Conservation (phyloP, 2,888 invertebrate species). For the Clostera curtula region DNA sequence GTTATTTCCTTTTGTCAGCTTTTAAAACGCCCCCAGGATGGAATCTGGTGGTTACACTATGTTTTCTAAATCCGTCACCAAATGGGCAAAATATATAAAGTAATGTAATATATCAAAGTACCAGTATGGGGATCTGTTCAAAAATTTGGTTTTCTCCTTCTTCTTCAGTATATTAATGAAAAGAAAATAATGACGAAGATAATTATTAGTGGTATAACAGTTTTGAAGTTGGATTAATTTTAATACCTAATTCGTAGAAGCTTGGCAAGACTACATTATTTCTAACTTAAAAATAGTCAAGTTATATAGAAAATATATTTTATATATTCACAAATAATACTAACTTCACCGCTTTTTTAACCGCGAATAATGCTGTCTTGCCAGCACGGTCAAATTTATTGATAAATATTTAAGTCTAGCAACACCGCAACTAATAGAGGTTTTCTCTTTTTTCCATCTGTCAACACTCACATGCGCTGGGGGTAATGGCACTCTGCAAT, state of each 20-base stretch:
- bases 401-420: slow-evolving; percentile 16
- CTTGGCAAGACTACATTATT: slow-evolving; percentile 58
- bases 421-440: slow-evolving; percentile 53
- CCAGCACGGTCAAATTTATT: slow-evolving; percentile 23
- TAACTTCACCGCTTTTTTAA: slow-evolving; percentile 28
- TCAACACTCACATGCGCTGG: slow-evolving; percentile 67
- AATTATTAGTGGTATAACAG: no score
- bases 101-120: no score
- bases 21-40: no score
- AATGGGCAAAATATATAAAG: no score
- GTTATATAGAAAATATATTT: slow-evolving; percentile 14
- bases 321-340: slow-evolving; percentile 15
- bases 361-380: slow-evolving; percentile 50
- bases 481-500: slow-evolving; percentile 71
- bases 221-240: slow-evolving; percentile 2
- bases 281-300: slow-evolving; percentile 11
- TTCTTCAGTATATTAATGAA: no score
- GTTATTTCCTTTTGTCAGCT: no score
- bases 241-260: slow-evolving; percentile 11
- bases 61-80: no score
- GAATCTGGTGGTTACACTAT: no score
- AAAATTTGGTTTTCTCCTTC: no score
- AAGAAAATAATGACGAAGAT: no score
- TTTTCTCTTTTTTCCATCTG: slow-evolving; percentile 66
- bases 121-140: no score